Evolutionary conservation across 1,140 invertebrate genomes (phyloP).

Genomic region (Panonychus citri): DNA sequence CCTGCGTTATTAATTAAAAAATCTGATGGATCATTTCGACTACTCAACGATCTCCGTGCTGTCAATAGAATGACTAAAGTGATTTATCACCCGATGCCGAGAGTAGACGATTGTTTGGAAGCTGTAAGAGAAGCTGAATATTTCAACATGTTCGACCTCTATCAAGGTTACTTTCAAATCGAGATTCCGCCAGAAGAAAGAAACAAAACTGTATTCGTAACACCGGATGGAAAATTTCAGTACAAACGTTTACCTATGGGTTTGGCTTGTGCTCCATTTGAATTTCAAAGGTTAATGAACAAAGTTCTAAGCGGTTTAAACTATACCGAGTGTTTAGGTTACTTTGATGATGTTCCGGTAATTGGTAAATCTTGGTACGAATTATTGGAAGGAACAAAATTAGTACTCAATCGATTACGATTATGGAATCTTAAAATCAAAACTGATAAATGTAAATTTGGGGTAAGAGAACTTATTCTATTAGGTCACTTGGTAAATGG

Average conservation of each 20-base stretch:
- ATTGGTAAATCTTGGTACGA: slow-evolving; percentile 9
- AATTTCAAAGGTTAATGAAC: slow-evolving; percentile 17
- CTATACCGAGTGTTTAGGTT: slow-evolving; percentile 9
- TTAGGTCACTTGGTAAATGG: slow-evolving; percentile 19
- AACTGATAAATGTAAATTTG: slow-evolving; percentile 20
- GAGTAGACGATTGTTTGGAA: no score
- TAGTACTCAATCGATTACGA: slow-evolving; percentile 14
- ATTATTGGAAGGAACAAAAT: slow-evolving; percentile 12
- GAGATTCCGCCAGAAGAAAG: slow-evolving; percentile 18
- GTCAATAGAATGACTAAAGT: no score
- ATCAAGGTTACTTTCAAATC: slow-evolving; percentile 26
- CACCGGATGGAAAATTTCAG: slow-evolving; percentile 21
- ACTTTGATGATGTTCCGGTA: slow-evolving; percentile 16
- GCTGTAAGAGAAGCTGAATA: no score
- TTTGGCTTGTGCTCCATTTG: slow-evolving; percentile 12
- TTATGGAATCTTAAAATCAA: slow-evolving; percentile 18
- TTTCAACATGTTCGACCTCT: no score
- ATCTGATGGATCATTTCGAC: no score
- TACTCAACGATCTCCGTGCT: no score
- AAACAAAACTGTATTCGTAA: slow-evolving; percentile 25
- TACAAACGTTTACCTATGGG: slow-evolving; percentile 17
- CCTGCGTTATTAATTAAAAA: not conserved
- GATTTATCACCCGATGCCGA: no score
- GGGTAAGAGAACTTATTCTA: slow-evolving; percentile 14
- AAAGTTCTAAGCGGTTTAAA: slow-evolving; percentile 3